Evolutionary conservation across 1,140 invertebrate species (phyloP).

Genomic region (Stenopsyche tienmushanensis): DNA sequence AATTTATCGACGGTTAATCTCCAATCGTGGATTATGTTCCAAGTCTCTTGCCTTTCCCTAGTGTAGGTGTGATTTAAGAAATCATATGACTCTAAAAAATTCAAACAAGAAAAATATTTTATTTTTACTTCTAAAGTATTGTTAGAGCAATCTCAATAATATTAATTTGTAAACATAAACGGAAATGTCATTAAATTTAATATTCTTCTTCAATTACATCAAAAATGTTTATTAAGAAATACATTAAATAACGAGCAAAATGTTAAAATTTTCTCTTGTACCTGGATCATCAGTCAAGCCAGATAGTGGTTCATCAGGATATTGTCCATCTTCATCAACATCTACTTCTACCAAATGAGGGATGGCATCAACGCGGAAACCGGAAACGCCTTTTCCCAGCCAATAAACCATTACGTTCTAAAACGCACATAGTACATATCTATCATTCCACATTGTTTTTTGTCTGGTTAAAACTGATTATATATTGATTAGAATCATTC

Average conservation of each 20-base stretch:
- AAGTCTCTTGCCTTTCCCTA: slow-evolving; percentile 59
- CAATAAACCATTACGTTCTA: slow-evolving; percentile 68
- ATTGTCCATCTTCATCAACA: slow-evolving; percentile 51
- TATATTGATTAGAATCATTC: no score
- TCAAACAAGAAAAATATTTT: background rate
- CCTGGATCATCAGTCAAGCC: slow-evolving; percentile 46
- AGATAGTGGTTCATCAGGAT: slow-evolving; percentile 59
- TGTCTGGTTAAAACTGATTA: no score
- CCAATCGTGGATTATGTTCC: slow-evolving; percentile 62
- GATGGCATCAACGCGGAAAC: slow-evolving; percentile 68
- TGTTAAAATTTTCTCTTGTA: background rate
- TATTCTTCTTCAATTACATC: no score
- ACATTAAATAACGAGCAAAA: background rate
- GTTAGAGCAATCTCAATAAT: no score
- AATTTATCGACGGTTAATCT: slow-evolving; percentile 56
- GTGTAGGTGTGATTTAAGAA: slow-evolving; percentile 57
- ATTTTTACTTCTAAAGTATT: background rate
- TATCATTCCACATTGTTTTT: background rate
- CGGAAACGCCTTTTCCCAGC: slow-evolving; percentile 70
- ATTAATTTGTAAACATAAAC: no score
- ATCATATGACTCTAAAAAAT: slow-evolving; percentile 14
- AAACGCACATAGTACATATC: slow-evolving; percentile 43
- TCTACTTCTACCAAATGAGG: slow-evolving; percentile 60
- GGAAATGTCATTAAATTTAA: no score
- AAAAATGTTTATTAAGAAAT: no score